A percentile compares a stretch with the other conserved stretches of the same genome.
Evolutionary conservation across 2,888 invertebrate genomes (phyloP).

Genomic region (Phalangium opilio): DNA sequence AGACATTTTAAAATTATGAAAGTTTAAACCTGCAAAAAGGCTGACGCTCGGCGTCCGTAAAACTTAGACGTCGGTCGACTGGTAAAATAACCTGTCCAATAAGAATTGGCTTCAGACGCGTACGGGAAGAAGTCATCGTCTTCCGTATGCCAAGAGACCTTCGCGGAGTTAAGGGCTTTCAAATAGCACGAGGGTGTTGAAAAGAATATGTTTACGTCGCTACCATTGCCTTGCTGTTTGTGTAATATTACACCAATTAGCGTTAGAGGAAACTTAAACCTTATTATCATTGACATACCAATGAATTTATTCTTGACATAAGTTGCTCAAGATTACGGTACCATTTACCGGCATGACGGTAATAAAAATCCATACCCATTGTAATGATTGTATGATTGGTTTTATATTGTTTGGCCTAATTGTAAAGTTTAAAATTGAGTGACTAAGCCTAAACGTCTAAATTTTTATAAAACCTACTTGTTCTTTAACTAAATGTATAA

Average conservation of each 20-base stretch:
- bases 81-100: slow-evolving; percentile 71
- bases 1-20: background rate
- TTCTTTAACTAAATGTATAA: slow-evolving; percentile 11
- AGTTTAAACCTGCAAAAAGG: slow-evolving; percentile 36
- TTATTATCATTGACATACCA: slow-evolving; percentile 8
- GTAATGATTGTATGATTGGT: slow-evolving; percentile 61
- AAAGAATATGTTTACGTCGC: slow-evolving; percentile 44
- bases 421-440: too few species aligned
- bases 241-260: too few species aligned
- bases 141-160: slow-evolving; percentile 24
- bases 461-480: slow-evolving; percentile 8
- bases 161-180: slow-evolving; percentile 40
- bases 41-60: slow-evolving; percentile 28
- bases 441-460: too few species aligned
- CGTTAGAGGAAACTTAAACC: too few species aligned
- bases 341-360: slow-evolving; percentile 61
- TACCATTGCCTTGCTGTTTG: slow-evolving; percentile 3
- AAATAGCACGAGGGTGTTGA: slow-evolving; percentile 40
- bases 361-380: slow-evolving; percentile 86
- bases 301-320: slow-evolving; percentile 51
- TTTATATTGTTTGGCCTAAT: slow-evolving; percentile 37
- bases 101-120: slow-evolving; percentile 65
- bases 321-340: slow-evolving; percentile 71
- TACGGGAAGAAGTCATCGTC: slow-evolving; percentile 83
- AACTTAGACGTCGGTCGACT: slow-evolving; percentile 41